A percentile compares a stretch with the other conserved stretches of the same genome.
These are phyloP conservation scores for Corythoichthys haematopterus DNA, from an alignment of 2,113 vertebrate species.

Conservation along the genomic window DNA sequence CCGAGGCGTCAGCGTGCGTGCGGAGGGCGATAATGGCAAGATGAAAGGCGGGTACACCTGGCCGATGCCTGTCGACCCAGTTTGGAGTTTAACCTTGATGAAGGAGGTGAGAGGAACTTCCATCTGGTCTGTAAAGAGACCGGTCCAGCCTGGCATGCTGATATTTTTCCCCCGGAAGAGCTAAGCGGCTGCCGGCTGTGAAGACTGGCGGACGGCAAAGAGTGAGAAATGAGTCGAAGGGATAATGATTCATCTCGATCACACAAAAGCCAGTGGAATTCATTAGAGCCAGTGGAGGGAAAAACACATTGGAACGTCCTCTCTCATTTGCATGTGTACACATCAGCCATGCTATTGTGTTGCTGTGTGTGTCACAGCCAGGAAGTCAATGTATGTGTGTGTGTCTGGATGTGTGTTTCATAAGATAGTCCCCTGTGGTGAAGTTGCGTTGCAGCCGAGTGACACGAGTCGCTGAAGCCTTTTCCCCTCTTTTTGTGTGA, in stretches of 20 bases:
- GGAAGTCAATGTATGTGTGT: not conserved
- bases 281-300: not conserved
- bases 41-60: slow-evolving; percentile 26
- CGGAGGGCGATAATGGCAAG: slow-evolving; percentile 25
- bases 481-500: slow-evolving; percentile 47
- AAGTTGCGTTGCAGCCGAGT: slow-evolving; percentile 41
- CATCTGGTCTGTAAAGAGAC: slow-evolving; percentile 53
- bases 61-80: slow-evolving; percentile 15
- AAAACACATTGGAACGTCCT: slow-evolving; percentile 7
- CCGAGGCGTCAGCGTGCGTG: slow-evolving; percentile 25
- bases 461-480: slow-evolving; percentile 37
- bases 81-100: slow-evolving; percentile 54
- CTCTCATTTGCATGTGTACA: not conserved
- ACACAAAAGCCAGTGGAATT: slow-evolving; percentile 23
- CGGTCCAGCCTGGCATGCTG: slow-evolving; percentile 51
- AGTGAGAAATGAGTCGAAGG: slow-evolving; percentile 40
- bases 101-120: slow-evolving; percentile 40
- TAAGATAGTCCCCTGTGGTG: slow-evolving; percentile 45
- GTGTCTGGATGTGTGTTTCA: slow-evolving; percentile 6
- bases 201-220: slow-evolving; percentile 34
- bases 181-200: slow-evolving; percentile 38
- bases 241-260: slow-evolving; percentile 33
- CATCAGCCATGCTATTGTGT: slow-evolving; percentile 21
- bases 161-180: slow-evolving; percentile 33
- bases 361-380: slow-evolving; percentile 15